Conservation (phyloP, 2,888 invertebrate genomes). For the Melanostoma scalare region DNA sequence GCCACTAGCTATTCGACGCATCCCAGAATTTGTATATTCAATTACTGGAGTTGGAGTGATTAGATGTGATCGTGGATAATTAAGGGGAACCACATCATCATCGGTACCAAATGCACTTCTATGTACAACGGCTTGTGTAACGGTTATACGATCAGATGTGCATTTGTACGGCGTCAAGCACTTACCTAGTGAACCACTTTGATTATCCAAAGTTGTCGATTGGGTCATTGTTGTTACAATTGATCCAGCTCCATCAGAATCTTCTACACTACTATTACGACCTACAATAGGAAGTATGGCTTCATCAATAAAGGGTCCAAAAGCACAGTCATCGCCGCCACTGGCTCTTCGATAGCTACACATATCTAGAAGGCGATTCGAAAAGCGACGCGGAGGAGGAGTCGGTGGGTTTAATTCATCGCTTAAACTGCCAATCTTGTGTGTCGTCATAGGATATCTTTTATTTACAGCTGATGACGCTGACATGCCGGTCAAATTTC, state of each 20-base stretch:
- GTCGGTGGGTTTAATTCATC: slow-evolving; percentile 86
- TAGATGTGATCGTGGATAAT: slow-evolving; percentile 1
- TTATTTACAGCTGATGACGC: background rate
- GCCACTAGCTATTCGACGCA: slow-evolving; percentile 86
- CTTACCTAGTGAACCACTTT: slow-evolving; percentile 66
- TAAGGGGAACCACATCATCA: slow-evolving; percentile 17
- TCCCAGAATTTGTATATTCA: slow-evolving; percentile 20
- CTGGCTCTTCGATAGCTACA: slow-evolving; percentile 49
- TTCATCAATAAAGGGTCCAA: slow-evolving; percentile 42
- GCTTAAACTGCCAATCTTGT: slow-evolving; percentile 53
- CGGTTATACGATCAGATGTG: slow-evolving; percentile 35
- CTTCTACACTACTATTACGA: slow-evolving; percentile 76
- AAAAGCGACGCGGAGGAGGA: slow-evolving; percentile 83
- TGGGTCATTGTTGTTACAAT: slow-evolving; percentile 77
- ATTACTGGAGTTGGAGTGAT: slow-evolving; percentile 45
- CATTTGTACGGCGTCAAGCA: slow-evolving; percentile 69
- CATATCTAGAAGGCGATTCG: slow-evolving; percentile 57
- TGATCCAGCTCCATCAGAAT: slow-evolving; percentile 76
- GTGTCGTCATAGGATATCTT: slow-evolving; percentile 23
- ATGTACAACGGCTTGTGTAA: slow-evolving; percentile 53
- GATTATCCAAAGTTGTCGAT: slow-evolving; percentile 75
- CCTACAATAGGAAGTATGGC: slow-evolving; percentile 41
- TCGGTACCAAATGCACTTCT: slow-evolving; percentile 24
- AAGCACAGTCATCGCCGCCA: slow-evolving; percentile 56
- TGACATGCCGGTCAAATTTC: slow-evolving; percentile 5